Base-by-base conservation (phyloP, 1,140 invertebrate species). In the Propsilocerus akamusi region DNA sequence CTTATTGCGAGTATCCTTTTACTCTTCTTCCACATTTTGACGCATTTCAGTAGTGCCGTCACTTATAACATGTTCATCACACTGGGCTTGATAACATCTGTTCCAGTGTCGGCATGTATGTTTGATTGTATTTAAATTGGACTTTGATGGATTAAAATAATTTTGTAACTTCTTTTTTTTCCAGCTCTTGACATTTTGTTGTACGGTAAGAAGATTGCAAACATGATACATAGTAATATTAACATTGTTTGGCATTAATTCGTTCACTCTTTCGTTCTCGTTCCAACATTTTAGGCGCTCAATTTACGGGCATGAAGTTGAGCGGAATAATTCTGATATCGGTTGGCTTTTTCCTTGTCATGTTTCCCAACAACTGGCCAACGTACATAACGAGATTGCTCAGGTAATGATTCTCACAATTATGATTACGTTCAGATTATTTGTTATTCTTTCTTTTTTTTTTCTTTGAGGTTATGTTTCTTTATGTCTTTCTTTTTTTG, bases 321-420 rank as follows among this genome's bases (percentile, higher is more conserved):
- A 86, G 88, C 22, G 91, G 91, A 49, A 86, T 94, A 58, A 83
- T 94, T 51, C 69, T 94, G 11, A 92, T 94, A 57, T 77, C 82
- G 4, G 83, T 90, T 49, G 88, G 89, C 48, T 93, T 94, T 69
- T 87, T 90, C 60, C 73, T 95, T 26, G 89, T 94, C 47, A 86
- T 95, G 77, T 86, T 96, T 57, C 92, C 91, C 2, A 85, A 91
- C 62, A 91, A 94, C 68, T 96, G 91, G 91, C 88, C 90, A 3
- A 83, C 92, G 61, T 93, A 92, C 62, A 87, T 93, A 60, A 90
- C 86, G 53, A 73, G 84, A 56, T 67, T 92, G 46, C 72, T 94
- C 54, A 80, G 86, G 85, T 90, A 76, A 68, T 60, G 49, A 41
- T 51, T 51, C 49, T 34, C n/a, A 25, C 28, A 47, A 30, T n/a